Base-by-base conservation (phyloP, 2,888 invertebrate genomes). In the Polyommatus iphigenia region DNA sequence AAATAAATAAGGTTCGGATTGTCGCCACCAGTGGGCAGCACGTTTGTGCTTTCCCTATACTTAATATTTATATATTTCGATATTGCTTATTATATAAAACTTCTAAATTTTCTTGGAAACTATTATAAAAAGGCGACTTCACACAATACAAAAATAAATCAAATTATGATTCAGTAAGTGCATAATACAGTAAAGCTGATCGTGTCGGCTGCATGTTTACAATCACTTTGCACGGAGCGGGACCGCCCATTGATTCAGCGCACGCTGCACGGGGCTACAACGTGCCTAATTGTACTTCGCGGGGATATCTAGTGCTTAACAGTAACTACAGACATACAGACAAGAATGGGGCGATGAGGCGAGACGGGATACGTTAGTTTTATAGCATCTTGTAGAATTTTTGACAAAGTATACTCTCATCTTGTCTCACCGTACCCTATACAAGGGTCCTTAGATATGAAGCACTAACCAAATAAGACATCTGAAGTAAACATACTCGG, bases 191-290 rank as follows among this genome's bases (percentile, higher is more conserved):
- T 32, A 32, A 29, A 67, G 67, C 67, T 67, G 67, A 29, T 20
- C 32, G 29, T 67, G 67, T 10, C 29, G 4, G 67, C 15, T 10
- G 67, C 15, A 29, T 29, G 67, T 67, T 67, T 67, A 67, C 29
- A 67, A 67, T 67, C 67, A 67, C 67, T 67, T 29, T 67, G 67
- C 32, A 32, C 15, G 29, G 24, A 67, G 67, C 67, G 67, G 67
- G 29, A 67, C 15, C 67, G 67, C 29, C 67, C 67, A 15, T 29
- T 32, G 18, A 18, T 67, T 67, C 29, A 67, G 29, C 29, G 67
- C 67, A 50, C 13, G 67, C 24, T 15, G 67, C 29, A 54, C 29
- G 67, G 13, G 29, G 15, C 13, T 15, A 24, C 13, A 18, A 67
- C 67, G 32, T 67, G 67, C 67, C 29, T 67, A 29, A 67, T 67